A percentile compares a stretch with the other conserved stretches of the same genome.
Conservation (phyloP, 2,113 vertebrate genomes). For the Chunga burmeisteri region DNA sequence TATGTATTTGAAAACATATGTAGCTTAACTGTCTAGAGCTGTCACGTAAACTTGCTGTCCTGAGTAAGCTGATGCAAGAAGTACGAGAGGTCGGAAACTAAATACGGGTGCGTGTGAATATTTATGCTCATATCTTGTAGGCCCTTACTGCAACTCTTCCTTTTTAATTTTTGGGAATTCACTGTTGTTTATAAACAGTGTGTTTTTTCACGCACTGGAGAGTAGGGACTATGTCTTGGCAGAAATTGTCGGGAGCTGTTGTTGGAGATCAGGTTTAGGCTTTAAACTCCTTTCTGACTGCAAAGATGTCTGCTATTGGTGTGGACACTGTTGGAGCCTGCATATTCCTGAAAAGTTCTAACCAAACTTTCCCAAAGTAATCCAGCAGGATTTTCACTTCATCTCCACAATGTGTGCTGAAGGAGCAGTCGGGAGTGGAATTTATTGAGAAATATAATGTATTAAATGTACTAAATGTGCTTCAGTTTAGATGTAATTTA, state of each 20-base stretch:
- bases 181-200: not conserved
- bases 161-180: not conserved
- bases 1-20: not conserved
- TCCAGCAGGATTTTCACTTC: not conserved
- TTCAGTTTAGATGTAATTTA: not conserved
- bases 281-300: not conserved
- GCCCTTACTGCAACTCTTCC: not conserved
- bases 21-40: not conserved
- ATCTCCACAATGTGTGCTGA: fast-evolving
- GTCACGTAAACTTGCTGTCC: not conserved
- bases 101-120: not conserved
- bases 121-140: not conserved
- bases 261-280: not conserved
- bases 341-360: not conserved
- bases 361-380: not conserved
- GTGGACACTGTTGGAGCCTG: not conserved
- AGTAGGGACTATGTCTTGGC: not conserved
- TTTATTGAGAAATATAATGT: not conserved
- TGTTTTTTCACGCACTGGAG: fast-evolving
- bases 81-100: not conserved
- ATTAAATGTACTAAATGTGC: not conserved
- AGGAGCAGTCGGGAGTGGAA: not conserved
- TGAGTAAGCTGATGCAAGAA: not conserved
- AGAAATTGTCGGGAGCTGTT: not conserved
- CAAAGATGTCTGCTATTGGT: not conserved